These are phyloP conservation scores for Himalopsyche japonica DNA, from an alignment of 2,888 invertebrate genomes.

Conservation along the genomic window DNA sequence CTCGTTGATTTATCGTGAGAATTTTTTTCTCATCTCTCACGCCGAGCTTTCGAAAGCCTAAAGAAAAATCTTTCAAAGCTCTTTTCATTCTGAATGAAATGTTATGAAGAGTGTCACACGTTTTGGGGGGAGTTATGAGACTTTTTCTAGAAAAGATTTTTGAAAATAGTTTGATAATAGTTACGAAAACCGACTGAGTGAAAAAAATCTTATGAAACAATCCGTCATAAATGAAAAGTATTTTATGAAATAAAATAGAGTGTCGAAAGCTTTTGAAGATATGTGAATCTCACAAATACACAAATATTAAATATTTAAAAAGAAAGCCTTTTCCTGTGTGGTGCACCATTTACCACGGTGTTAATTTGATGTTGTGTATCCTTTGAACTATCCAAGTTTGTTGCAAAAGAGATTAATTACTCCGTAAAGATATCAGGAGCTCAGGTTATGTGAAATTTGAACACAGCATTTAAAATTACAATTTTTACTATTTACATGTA, in stretches of 20 bases:
- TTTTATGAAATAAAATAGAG: neutral
- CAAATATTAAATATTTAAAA: too few relatives aligned
- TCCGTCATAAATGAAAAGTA: neutral
- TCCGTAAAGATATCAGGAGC: too few relatives aligned
- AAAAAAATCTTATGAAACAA: neutral
- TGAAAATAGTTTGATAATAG: neutral
- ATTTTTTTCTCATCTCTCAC: constrained; percentile 27
- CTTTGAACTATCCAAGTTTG: too few relatives aligned
- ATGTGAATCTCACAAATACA: too few relatives aligned
- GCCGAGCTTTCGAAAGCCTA: neutral
- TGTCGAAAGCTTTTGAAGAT: too few relatives aligned
- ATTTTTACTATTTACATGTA: too few relatives aligned
- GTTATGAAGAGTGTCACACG: neutral
- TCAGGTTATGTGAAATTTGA: too few relatives aligned
- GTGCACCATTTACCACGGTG: too few relatives aligned
- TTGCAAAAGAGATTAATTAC: too few relatives aligned
- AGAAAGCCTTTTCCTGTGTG: too few relatives aligned
- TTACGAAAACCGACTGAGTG: neutral
- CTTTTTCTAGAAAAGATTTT: neutral
- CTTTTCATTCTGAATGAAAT: neutral
- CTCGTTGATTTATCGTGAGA: constrained; percentile 13
- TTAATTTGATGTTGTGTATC: too few relatives aligned
- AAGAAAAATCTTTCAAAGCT: neutral
- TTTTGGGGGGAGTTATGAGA: neutral
- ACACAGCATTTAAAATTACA: too few relatives aligned